Conservation (phyloP, 2,888 invertebrate genomes). For the Dryomyza anilis region DNA sequence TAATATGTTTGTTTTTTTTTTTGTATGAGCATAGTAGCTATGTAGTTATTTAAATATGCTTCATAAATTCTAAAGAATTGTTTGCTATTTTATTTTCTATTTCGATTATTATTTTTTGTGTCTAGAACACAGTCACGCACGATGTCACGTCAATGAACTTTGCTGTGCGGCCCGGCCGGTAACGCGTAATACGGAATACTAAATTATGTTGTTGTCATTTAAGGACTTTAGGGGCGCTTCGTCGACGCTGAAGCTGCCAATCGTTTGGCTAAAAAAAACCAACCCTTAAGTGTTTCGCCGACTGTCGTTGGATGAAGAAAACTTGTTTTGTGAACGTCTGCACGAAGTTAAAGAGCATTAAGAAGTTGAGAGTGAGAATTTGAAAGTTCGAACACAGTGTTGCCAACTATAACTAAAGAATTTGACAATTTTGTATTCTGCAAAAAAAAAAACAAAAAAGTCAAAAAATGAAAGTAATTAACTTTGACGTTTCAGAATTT, state of each 20-base stretch:
- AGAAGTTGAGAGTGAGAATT: slow-evolving; percentile 36
- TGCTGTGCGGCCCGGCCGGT: slow-evolving; percentile 15
- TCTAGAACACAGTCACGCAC: not conserved
- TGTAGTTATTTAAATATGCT: not conserved
- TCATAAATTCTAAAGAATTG: too few relatives aligned
- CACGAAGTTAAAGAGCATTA: not conserved
- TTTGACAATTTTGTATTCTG: not conserved
- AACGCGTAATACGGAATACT: slow-evolving; percentile 17
- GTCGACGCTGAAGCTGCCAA: not conserved
- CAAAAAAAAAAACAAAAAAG: not conserved
- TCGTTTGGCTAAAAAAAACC: slow-evolving; percentile 14
- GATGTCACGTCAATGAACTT: too few relatives aligned
- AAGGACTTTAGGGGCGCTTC: not conserved
- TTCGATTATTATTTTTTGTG: slow-evolving; percentile 30
- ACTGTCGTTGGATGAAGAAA: slow-evolving; percentile 1
- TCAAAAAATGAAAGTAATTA: not conserved
- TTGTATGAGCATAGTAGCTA: slow-evolving; percentile 13
- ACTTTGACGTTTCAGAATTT: too few relatives aligned
- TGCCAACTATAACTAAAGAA: too few relatives aligned
- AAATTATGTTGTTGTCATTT: not conserved
- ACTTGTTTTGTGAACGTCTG: slow-evolving; percentile 4
- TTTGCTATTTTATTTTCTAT: slow-evolving; percentile 1
- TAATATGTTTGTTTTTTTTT: slow-evolving; percentile 12
- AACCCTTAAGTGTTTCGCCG: slow-evolving; percentile 26
- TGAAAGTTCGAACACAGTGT: slow-evolving; percentile 32